Conservation (phyloP, 2,888 invertebrate genomes). For the Campoletis raptor region DNA sequence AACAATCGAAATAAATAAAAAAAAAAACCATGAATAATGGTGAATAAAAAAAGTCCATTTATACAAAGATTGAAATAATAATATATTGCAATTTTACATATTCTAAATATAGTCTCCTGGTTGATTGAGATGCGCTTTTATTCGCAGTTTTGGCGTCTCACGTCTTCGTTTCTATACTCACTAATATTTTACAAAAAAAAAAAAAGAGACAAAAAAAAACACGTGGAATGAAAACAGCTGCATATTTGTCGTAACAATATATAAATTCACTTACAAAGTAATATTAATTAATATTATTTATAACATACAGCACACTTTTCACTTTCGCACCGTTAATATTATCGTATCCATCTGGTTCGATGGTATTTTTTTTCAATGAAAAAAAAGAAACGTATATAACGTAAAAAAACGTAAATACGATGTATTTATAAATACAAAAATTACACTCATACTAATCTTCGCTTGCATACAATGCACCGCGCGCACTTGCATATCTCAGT, state of each 20-base stretch:
- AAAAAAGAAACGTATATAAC: constrained; percentile 40
- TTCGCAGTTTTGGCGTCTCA: constrained; percentile 22
- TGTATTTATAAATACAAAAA: constrained; percentile 80
- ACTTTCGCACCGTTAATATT: constrained; percentile 79
- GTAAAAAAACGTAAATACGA: constrained; percentile 44
- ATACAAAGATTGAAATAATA: constrained; percentile 64
- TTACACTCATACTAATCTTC: constrained; percentile 74
- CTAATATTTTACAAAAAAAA: constrained; percentile 60
- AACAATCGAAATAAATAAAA: not conserved
- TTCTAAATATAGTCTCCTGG: constrained; percentile 50
- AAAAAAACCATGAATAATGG: not conserved
- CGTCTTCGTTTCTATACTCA: constrained; percentile 10
- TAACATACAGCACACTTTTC: constrained; percentile 79
- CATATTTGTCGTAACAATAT: constrained; percentile 82
- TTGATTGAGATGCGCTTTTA: constrained; percentile 23
- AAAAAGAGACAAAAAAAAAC: constrained; percentile 14
- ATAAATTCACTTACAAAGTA: constrained; percentile 77
- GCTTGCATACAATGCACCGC: constrained; percentile 61
- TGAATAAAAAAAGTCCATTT: not conserved
- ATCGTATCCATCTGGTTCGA: constrained; percentile 55
- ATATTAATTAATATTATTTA: constrained; percentile 73
- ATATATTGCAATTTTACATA: constrained; percentile 62
- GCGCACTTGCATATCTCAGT: constrained; percentile 67
- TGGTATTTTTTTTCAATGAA: constrained; percentile 40
- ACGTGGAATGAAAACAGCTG: constrained; percentile 78